Percentiles rank a stretch among this genome's conserved stretches.
These are phyloP conservation scores for Graptemys geographica DNA, from an alignment of 2,797 vertebrate genomes.

Conservation along the genomic window DNA sequence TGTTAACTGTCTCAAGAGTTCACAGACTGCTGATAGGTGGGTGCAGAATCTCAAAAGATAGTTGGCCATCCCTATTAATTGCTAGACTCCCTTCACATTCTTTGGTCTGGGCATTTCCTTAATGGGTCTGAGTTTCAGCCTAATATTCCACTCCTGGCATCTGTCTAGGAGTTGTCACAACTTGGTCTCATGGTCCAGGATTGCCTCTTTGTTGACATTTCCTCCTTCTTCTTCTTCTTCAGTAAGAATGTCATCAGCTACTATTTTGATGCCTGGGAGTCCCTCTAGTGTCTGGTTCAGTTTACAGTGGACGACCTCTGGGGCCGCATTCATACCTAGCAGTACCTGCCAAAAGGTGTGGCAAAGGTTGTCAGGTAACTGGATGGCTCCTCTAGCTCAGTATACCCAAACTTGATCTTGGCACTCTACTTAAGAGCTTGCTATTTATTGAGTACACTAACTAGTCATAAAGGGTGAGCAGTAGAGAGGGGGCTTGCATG, in stretches of 20 bases:
- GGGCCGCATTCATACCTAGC: not conserved
- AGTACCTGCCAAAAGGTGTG: not conserved
- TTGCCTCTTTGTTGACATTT: not conserved
- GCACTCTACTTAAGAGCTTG: not conserved
- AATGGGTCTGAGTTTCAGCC: not conserved
- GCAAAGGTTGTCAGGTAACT: not conserved
- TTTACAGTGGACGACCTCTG: not conserved
- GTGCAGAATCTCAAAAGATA: not conserved
- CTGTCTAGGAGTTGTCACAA: not conserved
- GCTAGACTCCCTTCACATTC: not conserved
- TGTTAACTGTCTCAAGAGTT: not conserved
- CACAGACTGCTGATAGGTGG: too few relatives aligned
- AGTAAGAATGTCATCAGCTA: not conserved
- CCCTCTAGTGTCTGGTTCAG: not conserved
- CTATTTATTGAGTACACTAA: not conserved
- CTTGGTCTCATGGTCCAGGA: not conserved
- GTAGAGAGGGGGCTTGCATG: fast-evolving
- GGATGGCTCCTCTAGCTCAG: not conserved
- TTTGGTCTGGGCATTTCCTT: not conserved
- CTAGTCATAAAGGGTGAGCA: not conserved
- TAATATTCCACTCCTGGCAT: not conserved
- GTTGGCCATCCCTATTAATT: not conserved
- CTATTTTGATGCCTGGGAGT: not conserved
- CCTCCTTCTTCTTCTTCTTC: not conserved
- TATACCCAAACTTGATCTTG: not conserved